These are phyloP conservation scores for Oreocharis arfaki DNA, from an alignment of 2,113 vertebrate species.

Conservation along the genomic window DNA sequence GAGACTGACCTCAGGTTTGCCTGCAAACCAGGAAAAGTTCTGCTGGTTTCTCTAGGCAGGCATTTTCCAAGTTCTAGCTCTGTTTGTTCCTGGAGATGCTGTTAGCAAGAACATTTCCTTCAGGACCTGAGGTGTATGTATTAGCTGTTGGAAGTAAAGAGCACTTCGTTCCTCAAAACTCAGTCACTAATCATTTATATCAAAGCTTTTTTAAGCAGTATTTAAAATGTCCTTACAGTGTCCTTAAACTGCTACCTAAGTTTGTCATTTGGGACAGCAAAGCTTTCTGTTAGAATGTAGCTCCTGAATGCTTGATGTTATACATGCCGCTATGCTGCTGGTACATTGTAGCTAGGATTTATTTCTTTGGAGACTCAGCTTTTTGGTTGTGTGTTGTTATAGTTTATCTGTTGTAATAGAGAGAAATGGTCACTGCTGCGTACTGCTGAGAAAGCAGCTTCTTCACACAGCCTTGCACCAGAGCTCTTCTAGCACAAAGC, in stretches of 20 bases:
- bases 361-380: background rate
- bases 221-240: background rate
- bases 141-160: background rate
- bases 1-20: background rate
- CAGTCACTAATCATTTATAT: background rate
- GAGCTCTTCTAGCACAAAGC: background rate
- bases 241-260: fast-evolving
- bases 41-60: background rate
- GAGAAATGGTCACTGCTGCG: background rate
- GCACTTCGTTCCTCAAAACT: background rate
- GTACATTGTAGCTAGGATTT: background rate
- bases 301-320: background rate
- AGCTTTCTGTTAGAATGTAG: background rate
- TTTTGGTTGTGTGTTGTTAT: fast-evolving
- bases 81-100: background rate
- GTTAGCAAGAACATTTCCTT: background rate
- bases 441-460: background rate
- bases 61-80: background rate
- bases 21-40: background rate
- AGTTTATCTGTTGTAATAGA: background rate
- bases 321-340: background rate
- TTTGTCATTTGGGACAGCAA: background rate
- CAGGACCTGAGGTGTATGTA: background rate
- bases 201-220: background rate
- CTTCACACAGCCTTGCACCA: background rate